Conservation (phyloP, 2,888 invertebrate species). For the Melanostoma scalare region DNA sequence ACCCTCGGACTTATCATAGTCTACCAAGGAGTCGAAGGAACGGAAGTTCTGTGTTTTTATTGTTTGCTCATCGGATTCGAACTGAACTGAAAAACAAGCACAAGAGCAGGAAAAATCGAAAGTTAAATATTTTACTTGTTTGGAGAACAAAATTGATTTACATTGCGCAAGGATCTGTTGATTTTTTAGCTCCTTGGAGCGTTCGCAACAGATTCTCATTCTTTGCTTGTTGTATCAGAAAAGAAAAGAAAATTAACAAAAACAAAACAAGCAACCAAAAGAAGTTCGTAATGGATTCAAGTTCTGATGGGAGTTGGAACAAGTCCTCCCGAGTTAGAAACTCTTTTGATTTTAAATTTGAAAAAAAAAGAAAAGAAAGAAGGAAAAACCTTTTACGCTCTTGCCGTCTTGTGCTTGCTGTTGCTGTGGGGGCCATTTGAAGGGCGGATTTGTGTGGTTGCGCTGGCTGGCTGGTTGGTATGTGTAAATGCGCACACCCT, state of each 20-base stretch:
- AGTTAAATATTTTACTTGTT: constrained; percentile 73
- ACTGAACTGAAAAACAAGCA: constrained; percentile 67
- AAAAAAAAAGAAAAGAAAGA: constrained; percentile 12
- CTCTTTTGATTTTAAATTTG: constrained; percentile 30
- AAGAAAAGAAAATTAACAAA: constrained; percentile 38
- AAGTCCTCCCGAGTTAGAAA: constrained; percentile 1
- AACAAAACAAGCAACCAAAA: constrained; percentile 4
- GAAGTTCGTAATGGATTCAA: constrained; percentile 60
- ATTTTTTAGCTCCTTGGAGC: constrained; percentile 60
- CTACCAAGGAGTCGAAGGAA: constrained; percentile 3
- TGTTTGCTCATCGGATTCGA: constrained; percentile 70
- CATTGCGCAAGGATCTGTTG: constrained; percentile 70
- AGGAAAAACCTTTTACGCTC: constrained; percentile 56
- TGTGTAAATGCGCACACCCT: constrained; percentile 44
- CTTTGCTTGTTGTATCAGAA: constrained; percentile 32
- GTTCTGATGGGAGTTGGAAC: constrained; percentile 42
- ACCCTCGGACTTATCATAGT: background rate
- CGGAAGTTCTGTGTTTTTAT: constrained; percentile 48
- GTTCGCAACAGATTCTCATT: constrained; percentile 12
- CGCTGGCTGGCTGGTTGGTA: constrained; percentile 8
- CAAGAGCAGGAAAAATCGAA: constrained; percentile 64
- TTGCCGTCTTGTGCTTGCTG: background rate
- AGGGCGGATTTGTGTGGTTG: constrained; percentile 13
- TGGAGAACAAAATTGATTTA: constrained; percentile 69
- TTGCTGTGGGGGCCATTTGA: background rate